Evolutionary conservation across 2,888 invertebrate genomes (phyloP), one percentile per base, ranked within the genome.

Genomic region (Cryptocheilus praepositus): DNA sequence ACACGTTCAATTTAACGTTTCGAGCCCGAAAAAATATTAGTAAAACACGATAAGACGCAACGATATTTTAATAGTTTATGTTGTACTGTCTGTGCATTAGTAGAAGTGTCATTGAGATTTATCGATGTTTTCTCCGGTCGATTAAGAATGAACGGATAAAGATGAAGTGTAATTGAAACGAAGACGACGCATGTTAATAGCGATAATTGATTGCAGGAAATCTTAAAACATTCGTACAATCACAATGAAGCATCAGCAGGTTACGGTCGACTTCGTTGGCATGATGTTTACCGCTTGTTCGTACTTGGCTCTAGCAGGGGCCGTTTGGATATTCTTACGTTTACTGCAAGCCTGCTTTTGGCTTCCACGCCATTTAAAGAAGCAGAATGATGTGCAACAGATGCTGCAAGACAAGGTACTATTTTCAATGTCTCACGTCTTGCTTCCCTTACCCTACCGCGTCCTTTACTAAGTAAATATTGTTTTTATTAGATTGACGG

Each of bases 311-410:
- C 84, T 94, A 56, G 92, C 93, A 0, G 91, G 91, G 18, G 86
- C 92, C 19, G 92, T 91, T 15, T 94, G 94, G 92, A 79, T 94
- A 44, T 92, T 94, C 86, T 85, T 94, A 61, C 90, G 93, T 60
- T 90, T 94, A 16, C 89, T 93, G 70, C 92, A 92, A 80, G 92
- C 92, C 0, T 93, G 93, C 73, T 92, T 93, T 85, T 92, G 91
- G 88, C 86, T 94, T 76, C 94, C 94, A 0, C 86, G 91, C 16
- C 90, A 92, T 75, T 86, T 94, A 77, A 89, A 91, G 72, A 89
- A 89, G 0, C 91, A 92, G 81, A 91, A 91, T 61, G 89, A 91
- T 19, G 89, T 92, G 45, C 90, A 91, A 70, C 88, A 88, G 53
- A 90, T 91, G 67, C 80, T 92, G 49, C 85, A 89, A 64, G 91